A percentile compares a stretch with the other conserved stretches of the same genome.
Conservation (phyloP, 30 jellyfish, hydroid and myxozoan species). For the Pelagia noctiluca region DNA sequence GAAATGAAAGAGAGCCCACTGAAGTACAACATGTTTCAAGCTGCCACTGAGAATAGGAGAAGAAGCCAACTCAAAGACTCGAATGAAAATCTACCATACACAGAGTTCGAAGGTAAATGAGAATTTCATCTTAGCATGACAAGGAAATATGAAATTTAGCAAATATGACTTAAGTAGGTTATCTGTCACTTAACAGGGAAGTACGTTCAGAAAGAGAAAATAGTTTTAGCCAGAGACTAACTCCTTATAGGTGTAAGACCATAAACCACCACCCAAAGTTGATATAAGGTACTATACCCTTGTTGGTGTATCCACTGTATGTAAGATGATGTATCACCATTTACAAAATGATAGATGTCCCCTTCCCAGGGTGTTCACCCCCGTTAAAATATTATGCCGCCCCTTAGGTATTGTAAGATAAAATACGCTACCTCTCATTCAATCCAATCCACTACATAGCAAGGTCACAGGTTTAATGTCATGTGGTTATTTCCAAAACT, state of each 20-base stretch:
- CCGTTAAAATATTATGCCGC: not conserved
- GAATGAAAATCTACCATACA: slow-evolving; percentile 66
- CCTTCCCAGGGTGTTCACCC: not conserved
- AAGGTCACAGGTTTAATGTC: not conserved
- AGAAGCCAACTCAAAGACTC: slow-evolving; percentile 37
- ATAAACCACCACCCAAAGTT: too few relatives aligned
- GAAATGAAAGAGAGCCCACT: slow-evolving; percentile 34
- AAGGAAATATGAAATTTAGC: not conserved
- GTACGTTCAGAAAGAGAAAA: not conserved
- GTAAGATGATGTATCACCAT: too few relatives aligned
- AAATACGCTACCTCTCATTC: not conserved
- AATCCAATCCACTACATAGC: not conserved
- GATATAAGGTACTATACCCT: too few relatives aligned
- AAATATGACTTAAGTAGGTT: not conserved
- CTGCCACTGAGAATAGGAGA: slow-evolving; percentile 9
- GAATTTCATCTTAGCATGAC: not conserved
- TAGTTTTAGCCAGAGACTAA: not conserved
- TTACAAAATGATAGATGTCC: not conserved
- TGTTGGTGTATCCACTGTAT: too few relatives aligned
- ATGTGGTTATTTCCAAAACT: not conserved
- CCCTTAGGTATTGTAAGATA: not conserved
- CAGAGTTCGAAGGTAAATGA: slow-evolving; percentile 54
- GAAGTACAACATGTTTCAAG: not conserved
- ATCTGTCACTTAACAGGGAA: not conserved
- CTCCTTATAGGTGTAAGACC: not conserved